Evolutionary conservation across 1,140 invertebrate genomes (phyloP).

Genomic region (Parapsyche elsis): DNA sequence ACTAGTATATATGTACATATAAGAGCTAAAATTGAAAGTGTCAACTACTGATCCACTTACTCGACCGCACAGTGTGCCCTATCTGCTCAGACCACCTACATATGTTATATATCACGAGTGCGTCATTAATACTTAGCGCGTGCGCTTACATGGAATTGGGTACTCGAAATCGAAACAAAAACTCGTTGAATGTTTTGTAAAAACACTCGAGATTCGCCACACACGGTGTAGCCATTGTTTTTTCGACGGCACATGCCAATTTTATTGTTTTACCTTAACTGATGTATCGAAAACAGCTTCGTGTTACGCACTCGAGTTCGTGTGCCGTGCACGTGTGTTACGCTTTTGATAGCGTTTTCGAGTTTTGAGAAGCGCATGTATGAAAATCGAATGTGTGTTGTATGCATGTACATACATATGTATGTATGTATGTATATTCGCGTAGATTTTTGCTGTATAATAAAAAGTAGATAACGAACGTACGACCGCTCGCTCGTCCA

Average conservation of each 20-base stretch:
- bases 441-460: slow-evolving; percentile 52
- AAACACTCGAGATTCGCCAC: slow-evolving; percentile 32
- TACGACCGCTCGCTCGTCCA: slow-evolving; percentile 32
- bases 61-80: slow-evolving; percentile 2
- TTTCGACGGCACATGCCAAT: slow-evolving; percentile 11
- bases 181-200: slow-evolving; percentile 19
- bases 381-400: neutral
- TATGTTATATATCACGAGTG: neutral
- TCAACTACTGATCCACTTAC: too few relatives aligned
- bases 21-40: too few relatives aligned
- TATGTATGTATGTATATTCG: neutral
- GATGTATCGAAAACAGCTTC: neutral
- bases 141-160: slow-evolving; percentile 46
- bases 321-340: neutral
- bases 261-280: slow-evolving; percentile 27
- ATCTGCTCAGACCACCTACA: slow-evolving; percentile 17
- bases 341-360: neutral
- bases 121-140: slow-evolving; percentile 48
- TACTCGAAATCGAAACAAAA: slow-evolving; percentile 13
- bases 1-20: too few relatives aligned
- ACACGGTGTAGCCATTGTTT: slow-evolving; percentile 21
- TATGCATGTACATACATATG: neutral
- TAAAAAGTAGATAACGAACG: slow-evolving; percentile 54
- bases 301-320: neutral
- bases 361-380: neutral